phyloP scores from a whole-genome alignment of 2,888 invertebrate species.

The Therioaphis trifolii region DNA sequence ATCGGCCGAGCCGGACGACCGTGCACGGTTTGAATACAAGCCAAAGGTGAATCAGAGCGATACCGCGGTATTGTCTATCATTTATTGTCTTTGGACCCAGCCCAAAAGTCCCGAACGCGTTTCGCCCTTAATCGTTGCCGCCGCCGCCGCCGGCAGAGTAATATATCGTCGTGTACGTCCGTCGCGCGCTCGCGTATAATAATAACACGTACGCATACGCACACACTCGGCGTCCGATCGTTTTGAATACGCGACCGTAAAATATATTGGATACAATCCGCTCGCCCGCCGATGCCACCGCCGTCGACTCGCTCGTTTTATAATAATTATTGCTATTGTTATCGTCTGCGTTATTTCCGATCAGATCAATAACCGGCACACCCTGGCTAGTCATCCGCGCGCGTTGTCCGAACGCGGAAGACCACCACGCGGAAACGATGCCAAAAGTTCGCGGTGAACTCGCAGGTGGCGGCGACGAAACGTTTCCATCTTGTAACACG shows the following conservation, averaged over 20 bases:
- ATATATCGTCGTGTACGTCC: constrained; percentile 33
- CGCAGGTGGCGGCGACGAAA: neutral
- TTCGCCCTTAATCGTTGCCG: constrained; percentile 37
- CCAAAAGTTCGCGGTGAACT: neutral
- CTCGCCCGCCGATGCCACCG: neutral
- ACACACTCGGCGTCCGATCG: neutral
- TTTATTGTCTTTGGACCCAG: constrained; percentile 58
- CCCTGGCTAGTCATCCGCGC: too few relatives aligned
- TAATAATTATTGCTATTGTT: constrained; percentile 3
- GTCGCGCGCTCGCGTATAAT: neutral
- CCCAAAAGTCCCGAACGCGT: constrained; percentile 57
- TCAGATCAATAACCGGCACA: neutral
- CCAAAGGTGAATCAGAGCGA: constrained; percentile 59
- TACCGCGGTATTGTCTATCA: constrained; percentile 60
- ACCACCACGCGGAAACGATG: neutral
- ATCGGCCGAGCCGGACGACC: constrained; percentile 7
- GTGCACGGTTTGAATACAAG: constrained; percentile 51
- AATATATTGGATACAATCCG: too few relatives aligned
- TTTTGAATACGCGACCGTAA: too few relatives aligned
- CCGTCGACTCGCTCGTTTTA: neutral
- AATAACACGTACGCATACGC: too few relatives aligned
- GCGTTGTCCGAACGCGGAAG: neutral
- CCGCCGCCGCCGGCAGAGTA: neutral
- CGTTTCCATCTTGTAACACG: too few relatives aligned
- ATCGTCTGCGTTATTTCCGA: neutral